Evolutionary conservation across 2,797 vertebrate species (phyloP).

Genomic region (Prunella strophiata): DNA sequence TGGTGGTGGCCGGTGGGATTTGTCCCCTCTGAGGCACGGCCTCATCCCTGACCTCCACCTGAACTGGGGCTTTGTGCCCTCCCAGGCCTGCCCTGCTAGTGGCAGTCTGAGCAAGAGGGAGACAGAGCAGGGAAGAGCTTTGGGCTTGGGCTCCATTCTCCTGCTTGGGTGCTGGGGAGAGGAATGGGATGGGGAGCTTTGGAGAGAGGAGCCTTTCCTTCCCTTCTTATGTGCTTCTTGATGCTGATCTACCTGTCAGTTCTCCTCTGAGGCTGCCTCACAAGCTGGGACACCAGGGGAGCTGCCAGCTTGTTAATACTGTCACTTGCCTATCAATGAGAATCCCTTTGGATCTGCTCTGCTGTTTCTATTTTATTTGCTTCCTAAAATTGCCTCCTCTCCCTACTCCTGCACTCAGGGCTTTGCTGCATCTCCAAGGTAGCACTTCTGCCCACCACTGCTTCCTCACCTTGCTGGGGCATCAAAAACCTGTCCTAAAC

Average conservation of each 20-base stretch:
- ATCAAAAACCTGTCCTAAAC: not conserved
- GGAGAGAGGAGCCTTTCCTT: not conserved
- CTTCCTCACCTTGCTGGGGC: not conserved
- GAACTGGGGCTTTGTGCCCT: not conserved
- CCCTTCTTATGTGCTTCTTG: not conserved
- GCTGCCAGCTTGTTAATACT: not conserved
- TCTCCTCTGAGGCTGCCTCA: not conserved
- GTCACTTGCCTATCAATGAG: not conserved
- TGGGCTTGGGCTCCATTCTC: not conserved
- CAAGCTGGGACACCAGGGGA: not conserved
- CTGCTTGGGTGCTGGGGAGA: accelerated
- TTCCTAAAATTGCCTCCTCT: not conserved
- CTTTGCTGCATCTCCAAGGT: accelerated
- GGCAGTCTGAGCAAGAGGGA: not conserved
- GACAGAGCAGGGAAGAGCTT: not conserved
- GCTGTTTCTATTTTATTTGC: not conserved
- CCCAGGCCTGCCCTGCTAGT: not conserved
- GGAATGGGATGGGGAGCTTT: not conserved
- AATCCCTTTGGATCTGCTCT: not conserved
- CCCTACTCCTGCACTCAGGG: not conserved
- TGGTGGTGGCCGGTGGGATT: accelerated
- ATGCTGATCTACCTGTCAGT: not conserved
- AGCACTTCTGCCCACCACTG: not conserved
- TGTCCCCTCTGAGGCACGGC: not conserved
- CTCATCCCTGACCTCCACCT: not conserved